Conservation (phyloP, 2,797 vertebrate genomes). For the Gouania willdenowi region DNA sequence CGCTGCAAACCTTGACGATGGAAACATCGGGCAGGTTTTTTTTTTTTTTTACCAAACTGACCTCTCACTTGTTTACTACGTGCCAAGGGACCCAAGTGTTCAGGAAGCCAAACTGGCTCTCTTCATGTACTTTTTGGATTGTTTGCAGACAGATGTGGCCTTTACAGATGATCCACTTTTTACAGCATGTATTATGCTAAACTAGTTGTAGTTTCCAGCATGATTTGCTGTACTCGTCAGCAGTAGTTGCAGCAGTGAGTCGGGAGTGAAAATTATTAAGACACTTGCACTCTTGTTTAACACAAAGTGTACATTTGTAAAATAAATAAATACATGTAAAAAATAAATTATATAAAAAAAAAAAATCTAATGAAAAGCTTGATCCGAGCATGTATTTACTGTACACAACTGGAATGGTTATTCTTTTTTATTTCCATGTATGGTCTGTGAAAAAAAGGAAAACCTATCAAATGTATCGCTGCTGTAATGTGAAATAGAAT, state of each 20-base stretch:
- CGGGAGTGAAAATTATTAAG: slow-evolving; percentile 25
- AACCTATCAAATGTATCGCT: slow-evolving; percentile 42
- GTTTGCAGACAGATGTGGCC: slow-evolving; percentile 11
- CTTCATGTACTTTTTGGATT: slow-evolving; percentile 1
- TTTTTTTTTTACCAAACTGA: too few relatives aligned
- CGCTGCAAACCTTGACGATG: too few relatives aligned
- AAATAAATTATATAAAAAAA: too few relatives aligned
- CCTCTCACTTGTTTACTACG: slow-evolving; percentile 54
- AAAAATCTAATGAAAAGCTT: slow-evolving; percentile 9
- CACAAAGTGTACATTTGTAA: slow-evolving; percentile 44
- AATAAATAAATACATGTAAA: slow-evolving; percentile 6
- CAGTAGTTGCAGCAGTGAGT: neutral
- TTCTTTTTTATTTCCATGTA: slow-evolving; percentile 47
- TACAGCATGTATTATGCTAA: slow-evolving; percentile 6
- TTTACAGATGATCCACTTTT: slow-evolving; percentile 2
- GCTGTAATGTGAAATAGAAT: slow-evolving; percentile 54
- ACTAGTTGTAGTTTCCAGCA: too few relatives aligned
- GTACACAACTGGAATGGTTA: slow-evolving; percentile 60
- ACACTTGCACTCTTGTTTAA: slow-evolving; percentile 47
- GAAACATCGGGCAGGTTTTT: too few relatives aligned
- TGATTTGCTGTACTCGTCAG: too few relatives aligned
- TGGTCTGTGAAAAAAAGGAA: slow-evolving; percentile 61
- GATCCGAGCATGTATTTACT: slow-evolving; percentile 67
- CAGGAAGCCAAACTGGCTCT: slow-evolving; percentile 20
- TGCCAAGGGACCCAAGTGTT: slow-evolving; percentile 79